A percentile compares a stretch with the other conserved stretches of the same genome.
Conservation (phyloP, 2,113 vertebrate genomes). For the Empidonax traillii region DNA sequence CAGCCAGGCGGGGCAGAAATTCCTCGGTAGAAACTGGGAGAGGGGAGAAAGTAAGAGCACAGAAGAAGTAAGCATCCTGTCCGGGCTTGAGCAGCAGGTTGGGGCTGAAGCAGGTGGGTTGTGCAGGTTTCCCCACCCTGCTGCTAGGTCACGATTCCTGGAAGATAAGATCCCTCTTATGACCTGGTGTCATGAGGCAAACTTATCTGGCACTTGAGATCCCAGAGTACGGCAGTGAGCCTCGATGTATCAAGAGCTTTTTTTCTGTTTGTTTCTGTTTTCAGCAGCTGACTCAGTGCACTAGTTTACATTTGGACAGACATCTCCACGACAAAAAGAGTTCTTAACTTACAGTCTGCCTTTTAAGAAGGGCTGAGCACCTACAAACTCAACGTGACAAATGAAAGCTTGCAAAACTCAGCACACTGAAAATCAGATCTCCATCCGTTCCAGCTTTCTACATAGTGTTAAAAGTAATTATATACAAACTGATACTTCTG, state of each 20-base stretch:
- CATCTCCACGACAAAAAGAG: background rate
- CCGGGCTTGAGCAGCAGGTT: background rate
- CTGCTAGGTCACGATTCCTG: background rate
- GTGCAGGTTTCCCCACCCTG: background rate
- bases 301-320: background rate
- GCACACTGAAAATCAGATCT: background rate
- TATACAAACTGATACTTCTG: background rate
- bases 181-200: background rate
- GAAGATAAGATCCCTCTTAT: background rate
- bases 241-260: background rate
- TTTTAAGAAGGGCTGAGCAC: background rate
- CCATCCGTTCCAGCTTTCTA: background rate
- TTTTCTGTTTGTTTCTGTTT: background rate
- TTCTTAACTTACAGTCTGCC: background rate
- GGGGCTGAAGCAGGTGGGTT: background rate
- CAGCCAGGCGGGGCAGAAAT: background rate
- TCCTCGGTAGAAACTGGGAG: background rate
- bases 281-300: background rate
- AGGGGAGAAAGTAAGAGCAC: background rate
- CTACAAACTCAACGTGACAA: background rate
- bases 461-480: background rate
- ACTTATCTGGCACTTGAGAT: background rate
- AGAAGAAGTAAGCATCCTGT: background rate
- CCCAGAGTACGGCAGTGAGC: background rate
- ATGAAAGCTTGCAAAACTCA: background rate